A percentile compares a stretch with the other conserved stretches of the same genome.
phyloP scores from a whole-genome alignment of 2,113 vertebrate species.

The Cisticola juncidis region DNA sequence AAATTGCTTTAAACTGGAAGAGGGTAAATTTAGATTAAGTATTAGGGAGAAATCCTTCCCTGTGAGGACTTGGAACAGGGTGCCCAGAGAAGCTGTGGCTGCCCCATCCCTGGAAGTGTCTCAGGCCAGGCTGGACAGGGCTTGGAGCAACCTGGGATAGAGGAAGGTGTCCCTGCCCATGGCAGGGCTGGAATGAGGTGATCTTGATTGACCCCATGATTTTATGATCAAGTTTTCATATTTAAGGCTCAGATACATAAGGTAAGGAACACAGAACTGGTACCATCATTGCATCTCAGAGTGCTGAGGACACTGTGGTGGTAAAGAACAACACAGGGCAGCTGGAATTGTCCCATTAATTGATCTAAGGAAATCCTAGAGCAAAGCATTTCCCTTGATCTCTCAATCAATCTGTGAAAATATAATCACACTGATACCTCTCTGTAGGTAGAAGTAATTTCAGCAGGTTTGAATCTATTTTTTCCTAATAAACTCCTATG shows the following conservation, averaged over 20 bases:
- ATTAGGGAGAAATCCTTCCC: background rate
- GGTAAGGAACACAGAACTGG: background rate
- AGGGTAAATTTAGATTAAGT: background rate
- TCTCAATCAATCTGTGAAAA: background rate
- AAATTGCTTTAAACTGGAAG: background rate
- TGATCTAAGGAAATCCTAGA: background rate
- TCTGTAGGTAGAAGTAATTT: background rate
- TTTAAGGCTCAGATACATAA: background rate
- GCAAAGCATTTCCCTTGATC: background rate
- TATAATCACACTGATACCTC: background rate
- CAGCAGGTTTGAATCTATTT: background rate
- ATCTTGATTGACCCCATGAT: background rate
- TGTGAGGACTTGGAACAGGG: accelerated
- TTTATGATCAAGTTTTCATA: background rate
- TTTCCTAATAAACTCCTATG: background rate
- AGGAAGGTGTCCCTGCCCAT: background rate
- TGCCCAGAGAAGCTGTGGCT: background rate
- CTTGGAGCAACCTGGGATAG: background rate
- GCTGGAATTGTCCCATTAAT: background rate
- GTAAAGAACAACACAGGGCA: background rate
- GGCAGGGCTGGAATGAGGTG: accelerated
- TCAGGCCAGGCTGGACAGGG: accelerated
- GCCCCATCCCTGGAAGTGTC: background rate
- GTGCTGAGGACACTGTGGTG: background rate
- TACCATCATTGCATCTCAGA: background rate